phyloP scores from a whole-genome alignment of 2,797 vertebrate species.

The Microctenopoma steveboyesi region DNA sequence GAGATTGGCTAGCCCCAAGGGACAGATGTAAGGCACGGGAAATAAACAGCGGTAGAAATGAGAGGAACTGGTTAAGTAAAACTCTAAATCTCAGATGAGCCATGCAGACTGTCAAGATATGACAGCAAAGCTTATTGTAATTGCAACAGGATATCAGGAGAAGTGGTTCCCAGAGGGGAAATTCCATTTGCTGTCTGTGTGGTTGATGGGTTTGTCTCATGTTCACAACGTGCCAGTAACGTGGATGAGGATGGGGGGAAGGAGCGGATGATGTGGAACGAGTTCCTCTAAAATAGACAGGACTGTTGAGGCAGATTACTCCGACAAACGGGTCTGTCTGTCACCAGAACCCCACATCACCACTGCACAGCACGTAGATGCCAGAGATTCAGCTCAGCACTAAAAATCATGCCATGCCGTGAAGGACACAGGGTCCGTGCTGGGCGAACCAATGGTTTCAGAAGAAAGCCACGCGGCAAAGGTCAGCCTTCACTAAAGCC shows the following conservation, averaged over 20 bases:
- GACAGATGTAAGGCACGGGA: slow-evolving; percentile 60
- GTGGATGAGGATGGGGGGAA: slow-evolving; percentile 25
- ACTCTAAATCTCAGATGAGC: slow-evolving; percentile 15
- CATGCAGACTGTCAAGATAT: not conserved
- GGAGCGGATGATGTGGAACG: slow-evolving; percentile 34
- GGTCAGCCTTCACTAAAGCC: slow-evolving; percentile 45
- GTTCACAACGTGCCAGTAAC: slow-evolving; percentile 31
- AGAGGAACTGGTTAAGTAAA: slow-evolving; percentile 21
- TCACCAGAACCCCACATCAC: not conserved
- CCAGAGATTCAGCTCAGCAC: slow-evolving; percentile 15
- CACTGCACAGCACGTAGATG: slow-evolving; percentile 6
- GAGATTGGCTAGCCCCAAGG: slow-evolving; percentile 73
- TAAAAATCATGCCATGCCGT: slow-evolving; percentile 40
- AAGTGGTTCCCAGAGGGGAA: slow-evolving; percentile 25
- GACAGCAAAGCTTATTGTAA: slow-evolving; percentile 25
- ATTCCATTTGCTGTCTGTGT: slow-evolving; percentile 37
- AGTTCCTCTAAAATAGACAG: slow-evolving; percentile 14
- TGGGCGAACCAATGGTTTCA: slow-evolving; percentile 25
- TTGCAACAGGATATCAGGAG: slow-evolving; percentile 17
- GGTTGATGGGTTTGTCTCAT: slow-evolving; percentile 34
- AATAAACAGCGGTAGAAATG: slow-evolving; percentile 43
- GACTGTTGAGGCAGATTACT: not conserved
- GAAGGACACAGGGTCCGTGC: slow-evolving; percentile 13
- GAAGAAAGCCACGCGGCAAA: slow-evolving; percentile 28
- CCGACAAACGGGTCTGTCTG: slow-evolving; percentile 27